These are phyloP conservation scores for Caenorhabditis macrosperma DNA, from an alignment of 2,888 invertebrate genomes.

Conservation along the genomic window DNA sequence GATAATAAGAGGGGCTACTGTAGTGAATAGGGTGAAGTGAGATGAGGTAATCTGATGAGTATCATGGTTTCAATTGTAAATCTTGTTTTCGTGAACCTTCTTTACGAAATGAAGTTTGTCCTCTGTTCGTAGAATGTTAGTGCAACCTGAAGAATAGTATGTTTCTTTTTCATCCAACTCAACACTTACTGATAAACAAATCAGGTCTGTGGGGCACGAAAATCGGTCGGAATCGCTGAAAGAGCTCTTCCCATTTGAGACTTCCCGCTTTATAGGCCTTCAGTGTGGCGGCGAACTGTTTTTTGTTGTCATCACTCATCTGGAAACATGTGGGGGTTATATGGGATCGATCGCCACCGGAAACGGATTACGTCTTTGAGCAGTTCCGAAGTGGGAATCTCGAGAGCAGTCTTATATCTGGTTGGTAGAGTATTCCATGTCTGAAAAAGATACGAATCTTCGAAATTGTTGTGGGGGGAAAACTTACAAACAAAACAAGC, in stretches of 20 bases:
- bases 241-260: slow-evolving; percentile 40
- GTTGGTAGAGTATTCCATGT: slow-evolving; percentile 21
- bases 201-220: slow-evolving; percentile 28
- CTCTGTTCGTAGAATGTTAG: slow-evolving; percentile 45
- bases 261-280: slow-evolving; percentile 36
- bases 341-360: background rate
- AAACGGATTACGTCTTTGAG: slow-evolving; percentile 30
- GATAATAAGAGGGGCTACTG: background rate
- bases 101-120: slow-evolving; percentile 34
- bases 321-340: slow-evolving; percentile 6
- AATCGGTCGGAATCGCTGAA: slow-evolving; percentile 27
- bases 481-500: slow-evolving; percentile 23
- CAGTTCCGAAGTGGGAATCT: slow-evolving; percentile 33
- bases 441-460: slow-evolving; percentile 12
- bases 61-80: background rate
- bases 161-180: too few relatives aligned
- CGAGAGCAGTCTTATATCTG: slow-evolving; percentile 27
- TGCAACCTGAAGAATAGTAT: too few relatives aligned
- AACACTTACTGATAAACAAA: slow-evolving; percentile 24
- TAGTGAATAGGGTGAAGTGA: background rate
- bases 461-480: background rate
- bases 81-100: slow-evolving; percentile 19
- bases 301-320: slow-evolving; percentile 39
- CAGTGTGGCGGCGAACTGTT: slow-evolving; percentile 35
- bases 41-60: background rate